phyloP scores from a whole-genome alignment of 2,113 vertebrate species.

The Tetrao urogallus region DNA sequence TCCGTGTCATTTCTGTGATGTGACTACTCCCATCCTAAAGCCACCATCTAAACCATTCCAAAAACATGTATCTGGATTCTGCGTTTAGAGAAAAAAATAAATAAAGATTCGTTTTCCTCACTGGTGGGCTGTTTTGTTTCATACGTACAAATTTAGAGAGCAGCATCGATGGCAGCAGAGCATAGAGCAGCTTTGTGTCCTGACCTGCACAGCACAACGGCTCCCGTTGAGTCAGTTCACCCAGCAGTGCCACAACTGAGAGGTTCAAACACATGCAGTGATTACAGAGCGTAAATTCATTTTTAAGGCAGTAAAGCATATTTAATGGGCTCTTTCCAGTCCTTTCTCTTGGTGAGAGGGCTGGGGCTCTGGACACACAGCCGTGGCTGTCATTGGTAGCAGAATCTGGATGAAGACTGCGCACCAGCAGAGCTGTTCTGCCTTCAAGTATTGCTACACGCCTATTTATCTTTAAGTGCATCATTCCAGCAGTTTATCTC shows the following conservation, averaged over 20 bases:
- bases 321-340: not conserved
- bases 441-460: not conserved
- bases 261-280: not conserved
- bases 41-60: conserved; percentile 20
- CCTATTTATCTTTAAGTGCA: fast-evolving
- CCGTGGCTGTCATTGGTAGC: not conserved
- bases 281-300: not conserved
- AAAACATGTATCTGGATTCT: conserved; percentile 40
- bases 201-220: not conserved
- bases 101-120: conserved; percentile 60
- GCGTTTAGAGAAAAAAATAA: conserved; percentile 53
- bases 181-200: not conserved
- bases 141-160: not conserved
- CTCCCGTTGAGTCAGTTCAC: not conserved
- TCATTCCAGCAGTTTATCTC: not conserved
- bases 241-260: not conserved
- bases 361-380: not conserved
- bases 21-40: conserved; percentile 49
- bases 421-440: not conserved
- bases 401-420: not conserved
- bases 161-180: not conserved
- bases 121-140: conserved; percentile 61
- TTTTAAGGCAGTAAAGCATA: not conserved
- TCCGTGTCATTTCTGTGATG: conserved; percentile 60
- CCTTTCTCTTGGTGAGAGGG: not conserved